Evolutionary conservation across 2,888 invertebrate genomes (phyloP).

Genomic region (Balanococcus diminutus): DNA sequence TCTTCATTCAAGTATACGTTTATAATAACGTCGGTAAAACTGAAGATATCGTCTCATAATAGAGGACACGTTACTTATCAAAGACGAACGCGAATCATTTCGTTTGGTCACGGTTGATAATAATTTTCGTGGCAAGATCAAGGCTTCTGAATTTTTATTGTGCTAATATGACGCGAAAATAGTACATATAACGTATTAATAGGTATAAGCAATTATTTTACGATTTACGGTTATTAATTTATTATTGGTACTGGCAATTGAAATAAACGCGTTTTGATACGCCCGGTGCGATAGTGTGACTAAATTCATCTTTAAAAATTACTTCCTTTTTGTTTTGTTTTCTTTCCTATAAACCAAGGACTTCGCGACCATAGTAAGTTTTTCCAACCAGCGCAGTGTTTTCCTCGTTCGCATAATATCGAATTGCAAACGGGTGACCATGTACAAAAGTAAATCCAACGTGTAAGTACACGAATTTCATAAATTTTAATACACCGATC

Average conservation of each 20-base stretch:
- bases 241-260: not conserved
- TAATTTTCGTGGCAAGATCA: not conserved
- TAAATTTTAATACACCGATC: not conserved
- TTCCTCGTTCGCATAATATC: not conserved
- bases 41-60: not conserved
- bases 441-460: not conserved
- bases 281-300: not conserved
- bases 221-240: slow-evolving; percentile 22
- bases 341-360: not conserved
- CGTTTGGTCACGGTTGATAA: slow-evolving; percentile 4
- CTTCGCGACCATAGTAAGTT: not conserved
- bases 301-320: not conserved
- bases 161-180: not conserved
- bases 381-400: not conserved
- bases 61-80: not conserved
- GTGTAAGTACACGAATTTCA: not conserved
- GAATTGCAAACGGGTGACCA: not conserved
- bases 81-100: not conserved
- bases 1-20: not conserved
- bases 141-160: not conserved
- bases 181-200: not conserved
- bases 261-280: not conserved
- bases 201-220: not conserved
- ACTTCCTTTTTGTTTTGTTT: not conserved
- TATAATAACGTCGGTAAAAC: not conserved